A percentile compares a stretch with the other conserved stretches of the same genome.
phyloP scores from a whole-genome alignment of 2,797 vertebrate species.

The Hemitrygon akajei region DNA sequence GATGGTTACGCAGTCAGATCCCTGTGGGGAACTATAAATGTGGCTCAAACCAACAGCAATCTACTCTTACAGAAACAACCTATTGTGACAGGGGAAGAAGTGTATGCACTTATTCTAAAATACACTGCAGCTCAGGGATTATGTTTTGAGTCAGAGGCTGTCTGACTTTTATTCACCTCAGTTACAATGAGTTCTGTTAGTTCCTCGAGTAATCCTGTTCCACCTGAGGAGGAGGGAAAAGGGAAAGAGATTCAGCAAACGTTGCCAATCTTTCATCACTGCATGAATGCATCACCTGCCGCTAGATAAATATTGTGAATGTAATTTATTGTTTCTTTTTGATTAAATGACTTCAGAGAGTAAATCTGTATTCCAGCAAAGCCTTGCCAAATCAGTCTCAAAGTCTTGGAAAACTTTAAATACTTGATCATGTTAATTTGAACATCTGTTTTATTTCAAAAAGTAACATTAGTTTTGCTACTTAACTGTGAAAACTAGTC shows the following conservation, averaged over 20 bases:
- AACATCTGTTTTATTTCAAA: background rate
- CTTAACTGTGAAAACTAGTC: background rate
- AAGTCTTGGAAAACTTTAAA: background rate
- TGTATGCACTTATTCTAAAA: background rate
- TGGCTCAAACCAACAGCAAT: background rate
- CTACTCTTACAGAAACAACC: background rate
- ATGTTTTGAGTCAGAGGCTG: background rate
- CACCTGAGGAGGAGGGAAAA: background rate
- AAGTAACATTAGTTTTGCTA: background rate
- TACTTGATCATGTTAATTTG: background rate
- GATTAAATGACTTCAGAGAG: background rate
- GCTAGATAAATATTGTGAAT: background rate
- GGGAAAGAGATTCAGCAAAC: background rate
- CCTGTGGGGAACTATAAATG: background rate
- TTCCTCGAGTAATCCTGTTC: background rate
- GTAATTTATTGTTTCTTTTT: background rate
- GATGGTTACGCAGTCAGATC: background rate
- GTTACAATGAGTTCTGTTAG: background rate
- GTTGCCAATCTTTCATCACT: background rate
- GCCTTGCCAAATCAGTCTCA: background rate
- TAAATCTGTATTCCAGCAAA: background rate
- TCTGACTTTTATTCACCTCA: background rate
- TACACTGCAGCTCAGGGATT: background rate
- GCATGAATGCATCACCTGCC: background rate
- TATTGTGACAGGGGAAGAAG: background rate